Percentiles rank a stretch among this genome's conserved stretches.
Conservation (phyloP, 2,888 invertebrate species). For the Phalera bucephala region DNA sequence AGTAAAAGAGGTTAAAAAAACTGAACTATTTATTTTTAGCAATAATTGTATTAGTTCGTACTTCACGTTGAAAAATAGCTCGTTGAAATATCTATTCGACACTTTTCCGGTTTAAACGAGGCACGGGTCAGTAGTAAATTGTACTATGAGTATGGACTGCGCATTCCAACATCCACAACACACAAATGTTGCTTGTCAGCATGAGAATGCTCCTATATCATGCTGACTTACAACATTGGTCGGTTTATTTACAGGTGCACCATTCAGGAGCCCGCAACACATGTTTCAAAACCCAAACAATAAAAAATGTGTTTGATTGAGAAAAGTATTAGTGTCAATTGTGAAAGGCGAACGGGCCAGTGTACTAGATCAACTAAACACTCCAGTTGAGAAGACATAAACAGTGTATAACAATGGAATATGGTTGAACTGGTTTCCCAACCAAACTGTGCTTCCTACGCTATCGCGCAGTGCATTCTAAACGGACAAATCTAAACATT, state of each 20-base stretch:
- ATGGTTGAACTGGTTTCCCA: conserved; percentile 67
- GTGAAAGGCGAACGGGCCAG: conserved; percentile 72
- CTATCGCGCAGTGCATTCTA: conserved; percentile 59
- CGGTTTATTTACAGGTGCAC: conserved; percentile 60
- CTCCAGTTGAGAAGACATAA: conserved; percentile 71
- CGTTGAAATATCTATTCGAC: too few relatives aligned
- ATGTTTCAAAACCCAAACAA: conserved; percentile 58
- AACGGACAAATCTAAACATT: conserved; percentile 23
- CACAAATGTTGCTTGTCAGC: conserved; percentile 46
- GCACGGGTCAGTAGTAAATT: neutral
- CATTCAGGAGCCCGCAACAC: conserved; percentile 42
- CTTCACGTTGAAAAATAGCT: too few relatives aligned
- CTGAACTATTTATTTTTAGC: too few relatives aligned
- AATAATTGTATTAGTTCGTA: too few relatives aligned
- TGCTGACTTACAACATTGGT: conserved; percentile 48
- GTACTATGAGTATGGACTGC: conserved; percentile 27
- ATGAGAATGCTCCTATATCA: conserved; percentile 32
- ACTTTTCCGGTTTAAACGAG: too few relatives aligned
- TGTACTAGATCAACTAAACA: conserved; percentile 50
- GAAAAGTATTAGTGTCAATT: conserved; percentile 53
- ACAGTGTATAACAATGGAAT: conserved; percentile 76
- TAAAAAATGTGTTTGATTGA: conserved; percentile 78
- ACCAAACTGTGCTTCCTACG: conserved; percentile 73
- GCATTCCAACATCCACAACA: conserved; percentile 59
- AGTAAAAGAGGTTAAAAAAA: too few relatives aligned